Conservation (phyloP, 2,797 vertebrate species). For the Rhodeus uyekii region DNA sequence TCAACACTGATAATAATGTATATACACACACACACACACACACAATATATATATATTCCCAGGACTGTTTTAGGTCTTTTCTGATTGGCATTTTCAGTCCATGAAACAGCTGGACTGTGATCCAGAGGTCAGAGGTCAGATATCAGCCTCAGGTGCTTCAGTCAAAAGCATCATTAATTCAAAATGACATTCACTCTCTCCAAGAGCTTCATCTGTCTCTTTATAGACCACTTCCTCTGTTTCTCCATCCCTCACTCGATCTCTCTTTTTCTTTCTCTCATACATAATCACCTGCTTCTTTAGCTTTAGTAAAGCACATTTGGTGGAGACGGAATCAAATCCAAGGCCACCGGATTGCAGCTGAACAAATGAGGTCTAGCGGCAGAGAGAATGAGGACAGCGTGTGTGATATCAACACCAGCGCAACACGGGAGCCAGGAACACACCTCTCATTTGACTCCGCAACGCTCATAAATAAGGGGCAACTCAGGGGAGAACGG, state of each 20-base stretch:
- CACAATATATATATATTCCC: neutral
- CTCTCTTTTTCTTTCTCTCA: neutral
- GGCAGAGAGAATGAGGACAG: slow-evolving; percentile 8
- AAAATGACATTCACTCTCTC: neutral
- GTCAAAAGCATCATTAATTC: slow-evolving; percentile 24
- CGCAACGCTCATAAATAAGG: slow-evolving; percentile 18
- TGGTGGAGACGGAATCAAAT: slow-evolving; percentile 18
- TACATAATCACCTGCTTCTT: neutral
- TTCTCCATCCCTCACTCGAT: neutral
- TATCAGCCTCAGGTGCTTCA: slow-evolving; percentile 13
- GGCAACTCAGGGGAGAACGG: slow-evolving; percentile 10
- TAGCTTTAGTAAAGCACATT: slow-evolving; percentile 8
- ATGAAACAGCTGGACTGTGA: slow-evolving; percentile 2
- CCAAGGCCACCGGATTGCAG: slow-evolving; percentile 14
- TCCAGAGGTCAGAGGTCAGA: slow-evolving; percentile 13
- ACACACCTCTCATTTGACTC: slow-evolving; percentile 29
- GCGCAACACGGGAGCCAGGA: slow-evolving; percentile 16
- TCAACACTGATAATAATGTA: too few species aligned
- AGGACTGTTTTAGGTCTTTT: neutral
- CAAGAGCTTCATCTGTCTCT: neutral
- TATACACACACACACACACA: too few species aligned
- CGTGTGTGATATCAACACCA: slow-evolving; percentile 19
- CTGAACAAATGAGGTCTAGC: slow-evolving; percentile 18
- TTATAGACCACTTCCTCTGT: neutral
- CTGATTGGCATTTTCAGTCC: slow-evolving; percentile 12